Evolutionary conservation across 2,113 vertebrate species (phyloP).

Genomic region (Chlorodrepanis virens): DNA sequence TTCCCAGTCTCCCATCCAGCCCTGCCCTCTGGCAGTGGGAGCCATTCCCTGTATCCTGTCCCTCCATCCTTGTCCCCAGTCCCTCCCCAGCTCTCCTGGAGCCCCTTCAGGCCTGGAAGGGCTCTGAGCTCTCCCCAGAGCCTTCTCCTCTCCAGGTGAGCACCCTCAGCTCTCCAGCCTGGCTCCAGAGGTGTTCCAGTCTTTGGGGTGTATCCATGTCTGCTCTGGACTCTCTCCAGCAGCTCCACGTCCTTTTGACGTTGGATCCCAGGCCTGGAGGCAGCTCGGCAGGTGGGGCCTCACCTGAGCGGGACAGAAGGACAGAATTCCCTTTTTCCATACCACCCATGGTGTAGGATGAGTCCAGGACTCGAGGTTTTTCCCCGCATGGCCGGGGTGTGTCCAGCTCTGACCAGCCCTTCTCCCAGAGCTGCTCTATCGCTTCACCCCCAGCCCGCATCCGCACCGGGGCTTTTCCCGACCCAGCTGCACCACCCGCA

Average conservation of each 20-base stretch:
- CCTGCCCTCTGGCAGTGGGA: background rate
- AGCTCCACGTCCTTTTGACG: background rate
- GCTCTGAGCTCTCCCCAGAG: accelerated
- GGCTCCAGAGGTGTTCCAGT: background rate
- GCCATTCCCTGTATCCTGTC: background rate
- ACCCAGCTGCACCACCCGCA: accelerated
- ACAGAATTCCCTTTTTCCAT: background rate
- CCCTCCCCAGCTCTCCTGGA: background rate
- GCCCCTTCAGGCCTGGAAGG: accelerated
- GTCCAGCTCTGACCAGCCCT: background rate
- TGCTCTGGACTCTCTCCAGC: accelerated
- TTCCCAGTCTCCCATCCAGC: accelerated
- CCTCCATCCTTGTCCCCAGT: background rate
- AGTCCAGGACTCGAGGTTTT: background rate
- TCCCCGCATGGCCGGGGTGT: accelerated
- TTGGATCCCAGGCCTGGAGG: no score
- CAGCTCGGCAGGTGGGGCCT: background rate
- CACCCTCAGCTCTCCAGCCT: accelerated
- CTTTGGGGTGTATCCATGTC: background rate
- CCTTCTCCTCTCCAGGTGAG: background rate
- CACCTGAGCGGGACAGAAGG: background rate
- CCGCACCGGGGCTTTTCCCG: accelerated
- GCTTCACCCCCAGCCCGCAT: accelerated
- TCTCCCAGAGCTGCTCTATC: background rate
- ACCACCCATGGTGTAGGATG: no score